Percentiles rank a stretch among this genome's conserved stretches.
phyloP scores from a whole-genome alignment of 2,888 invertebrate species.

The Heteropelma amictum region DNA sequence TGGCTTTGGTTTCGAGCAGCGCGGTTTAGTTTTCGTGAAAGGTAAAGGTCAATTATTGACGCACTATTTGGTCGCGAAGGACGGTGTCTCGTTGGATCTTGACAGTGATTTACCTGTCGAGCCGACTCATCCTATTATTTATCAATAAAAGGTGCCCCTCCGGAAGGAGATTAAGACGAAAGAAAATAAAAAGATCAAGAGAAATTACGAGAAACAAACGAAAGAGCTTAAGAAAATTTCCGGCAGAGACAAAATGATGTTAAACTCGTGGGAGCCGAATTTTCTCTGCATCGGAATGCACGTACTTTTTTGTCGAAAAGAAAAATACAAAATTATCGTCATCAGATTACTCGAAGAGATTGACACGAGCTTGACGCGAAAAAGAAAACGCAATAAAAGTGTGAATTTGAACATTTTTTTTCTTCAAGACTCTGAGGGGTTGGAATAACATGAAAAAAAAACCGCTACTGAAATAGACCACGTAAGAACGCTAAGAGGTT shows the following conservation, averaged over 20 bases:
- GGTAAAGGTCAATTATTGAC: conserved; percentile 98
- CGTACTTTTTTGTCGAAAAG: not conserved
- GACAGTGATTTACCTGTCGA: conserved; percentile 75
- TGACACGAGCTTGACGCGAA: not conserved
- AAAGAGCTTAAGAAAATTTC: not conserved
- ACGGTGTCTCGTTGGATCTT: conserved; percentile 72
- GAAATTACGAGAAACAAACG: not conserved
- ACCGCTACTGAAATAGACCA: not conserved
- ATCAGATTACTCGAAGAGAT: too few relatives aligned
- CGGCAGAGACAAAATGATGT: not conserved
- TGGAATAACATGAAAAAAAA: not conserved
- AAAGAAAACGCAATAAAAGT: not conserved
- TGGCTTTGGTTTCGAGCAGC: conserved; percentile 95
- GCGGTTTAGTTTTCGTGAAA: conserved; percentile 96
- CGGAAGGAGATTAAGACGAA: not conserved
- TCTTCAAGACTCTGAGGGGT: not conserved
- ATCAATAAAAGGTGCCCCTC: conserved; percentile 66
- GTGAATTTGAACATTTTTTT: not conserved
- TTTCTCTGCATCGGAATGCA: not conserved
- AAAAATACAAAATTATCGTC: not conserved
- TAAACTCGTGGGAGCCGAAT: not conserved
- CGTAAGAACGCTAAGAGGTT: not conserved
- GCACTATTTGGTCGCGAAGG: conserved; percentile 87
- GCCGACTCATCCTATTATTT: conserved; percentile 75
- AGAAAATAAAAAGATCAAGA: not conserved